Evolutionary conservation across 2,113 vertebrate genomes (phyloP).

Genomic region (Calonectris borealis): DNA sequence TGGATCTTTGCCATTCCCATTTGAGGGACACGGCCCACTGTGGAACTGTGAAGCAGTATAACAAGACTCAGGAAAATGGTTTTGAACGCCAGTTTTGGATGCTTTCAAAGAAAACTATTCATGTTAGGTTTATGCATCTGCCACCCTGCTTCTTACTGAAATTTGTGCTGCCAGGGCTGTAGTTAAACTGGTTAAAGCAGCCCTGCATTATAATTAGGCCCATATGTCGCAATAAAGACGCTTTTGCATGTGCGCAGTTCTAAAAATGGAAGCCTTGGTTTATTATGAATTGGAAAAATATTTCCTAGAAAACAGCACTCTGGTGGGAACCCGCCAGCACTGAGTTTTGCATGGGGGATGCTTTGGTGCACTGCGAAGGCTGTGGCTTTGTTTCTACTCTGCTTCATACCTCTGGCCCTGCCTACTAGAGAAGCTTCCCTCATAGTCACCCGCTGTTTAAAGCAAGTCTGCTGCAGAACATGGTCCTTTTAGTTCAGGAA

Average conservation of each 20-base stretch:
- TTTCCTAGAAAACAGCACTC: neutral
- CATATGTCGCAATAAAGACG: neutral
- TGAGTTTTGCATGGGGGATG: neutral
- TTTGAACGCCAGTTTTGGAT: neutral
- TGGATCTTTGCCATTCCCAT: neutral
- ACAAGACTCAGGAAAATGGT: neutral
- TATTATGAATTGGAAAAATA: neutral
- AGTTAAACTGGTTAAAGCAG: neutral
- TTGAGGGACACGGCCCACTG: neutral
- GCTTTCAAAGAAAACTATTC: neutral
- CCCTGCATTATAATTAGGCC: neutral
- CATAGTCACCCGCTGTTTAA: rapidly evolving
- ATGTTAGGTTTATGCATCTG: rapidly evolving
- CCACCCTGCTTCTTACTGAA: neutral
- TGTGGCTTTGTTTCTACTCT: neutral
- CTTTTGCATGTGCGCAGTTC: neutral
- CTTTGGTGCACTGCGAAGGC: neutral
- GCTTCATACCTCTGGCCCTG: neutral
- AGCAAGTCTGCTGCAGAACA: too few relatives aligned
- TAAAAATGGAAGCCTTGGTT: neutral
- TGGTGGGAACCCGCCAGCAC: neutral
- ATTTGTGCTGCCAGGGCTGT: neutral
- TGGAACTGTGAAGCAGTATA: neutral
- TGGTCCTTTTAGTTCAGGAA: neutral
- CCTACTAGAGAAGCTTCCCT: neutral